Conservation (phyloP, 2,113 vertebrate genomes). For the Hemiscyllium ocellatum region DNA sequence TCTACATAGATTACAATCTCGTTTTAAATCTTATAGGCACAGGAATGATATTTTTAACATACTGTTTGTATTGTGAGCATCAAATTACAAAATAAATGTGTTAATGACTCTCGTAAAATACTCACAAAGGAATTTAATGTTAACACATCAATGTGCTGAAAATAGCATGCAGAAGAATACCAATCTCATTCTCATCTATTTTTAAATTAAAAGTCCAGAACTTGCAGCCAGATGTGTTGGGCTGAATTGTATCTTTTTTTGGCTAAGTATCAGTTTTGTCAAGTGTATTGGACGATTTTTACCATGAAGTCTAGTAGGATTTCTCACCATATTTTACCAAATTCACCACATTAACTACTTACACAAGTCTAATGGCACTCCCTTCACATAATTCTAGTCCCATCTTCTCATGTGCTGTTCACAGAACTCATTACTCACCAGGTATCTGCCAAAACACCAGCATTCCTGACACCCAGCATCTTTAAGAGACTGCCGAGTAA, state of each 20-base stretch:
- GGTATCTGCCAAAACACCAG: too few species aligned
- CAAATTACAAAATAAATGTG: conserved; percentile 20
- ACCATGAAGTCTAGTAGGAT: too few species aligned
- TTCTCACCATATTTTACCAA: too few species aligned
- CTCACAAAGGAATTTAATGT: background rate
- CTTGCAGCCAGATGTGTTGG: background rate
- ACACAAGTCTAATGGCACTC: too few species aligned
- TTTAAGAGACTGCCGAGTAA: too few species aligned
- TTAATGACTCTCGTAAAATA: conserved; percentile 26
- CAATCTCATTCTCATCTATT: background rate
- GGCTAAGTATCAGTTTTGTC: too few species aligned
- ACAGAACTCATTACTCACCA: too few species aligned
- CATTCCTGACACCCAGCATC: too few species aligned
- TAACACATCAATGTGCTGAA: background rate
- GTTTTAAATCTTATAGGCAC: background rate
- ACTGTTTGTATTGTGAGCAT: background rate
- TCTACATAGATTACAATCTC: background rate
- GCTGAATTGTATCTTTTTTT: background rate
- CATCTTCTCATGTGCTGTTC: too few species aligned
- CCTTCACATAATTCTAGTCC: too few species aligned
- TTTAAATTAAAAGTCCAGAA: background rate
- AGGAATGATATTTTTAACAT: background rate
- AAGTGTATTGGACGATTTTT: too few species aligned
- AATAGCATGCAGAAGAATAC: background rate
- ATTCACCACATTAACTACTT: background rate